A percentile compares a stretch with the other conserved stretches of the same genome.
Evolutionary conservation across 2,113 vertebrate species (phyloP).

Genomic region (Misgurnus mizolepis): DNA sequence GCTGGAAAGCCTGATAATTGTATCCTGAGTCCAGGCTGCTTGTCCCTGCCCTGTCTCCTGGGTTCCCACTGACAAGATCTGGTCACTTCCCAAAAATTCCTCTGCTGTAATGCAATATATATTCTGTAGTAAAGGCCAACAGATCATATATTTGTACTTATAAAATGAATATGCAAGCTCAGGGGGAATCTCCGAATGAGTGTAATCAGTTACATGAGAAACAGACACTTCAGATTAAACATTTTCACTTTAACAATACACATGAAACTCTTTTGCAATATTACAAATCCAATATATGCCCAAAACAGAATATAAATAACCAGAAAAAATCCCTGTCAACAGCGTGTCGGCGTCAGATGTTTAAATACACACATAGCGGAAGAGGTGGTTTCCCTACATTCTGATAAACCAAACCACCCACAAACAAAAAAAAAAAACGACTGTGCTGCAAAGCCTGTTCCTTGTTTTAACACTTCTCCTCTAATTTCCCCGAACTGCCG

Average conservation of each 20-base stretch:
- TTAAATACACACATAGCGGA: slow-evolving; percentile 7
- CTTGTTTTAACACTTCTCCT: slow-evolving; percentile 20
- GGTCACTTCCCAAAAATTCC: slow-evolving; percentile 32
- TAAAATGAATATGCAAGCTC: background rate
- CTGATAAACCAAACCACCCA: background rate
- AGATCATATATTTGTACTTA: slow-evolving; percentile 10
- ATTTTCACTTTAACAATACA: background rate
- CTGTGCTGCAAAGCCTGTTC: background rate
- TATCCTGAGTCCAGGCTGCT: slow-evolving; percentile 47
- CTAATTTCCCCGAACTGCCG: background rate
- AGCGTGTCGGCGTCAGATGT: background rate
- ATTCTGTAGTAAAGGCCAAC: slow-evolving; percentile 8
- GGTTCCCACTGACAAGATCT: slow-evolving; percentile 35
- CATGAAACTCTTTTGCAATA: background rate
- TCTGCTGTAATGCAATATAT: background rate
- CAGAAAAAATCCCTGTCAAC: slow-evolving; percentile 1
- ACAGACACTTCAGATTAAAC: background rate
- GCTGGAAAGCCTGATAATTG: slow-evolving; percentile 38
- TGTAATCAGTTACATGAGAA: background rate
- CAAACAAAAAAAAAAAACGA: slow-evolving; percentile 4
- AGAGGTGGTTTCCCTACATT: slow-evolving; percentile 32
- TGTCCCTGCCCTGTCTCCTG: slow-evolving; percentile 41
- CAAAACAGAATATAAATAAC: background rate
- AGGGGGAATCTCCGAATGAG: background rate
- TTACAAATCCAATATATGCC: background rate